Conservation (phyloP, 2,113 vertebrate species). For the Mormyrus lacerda region DNA sequence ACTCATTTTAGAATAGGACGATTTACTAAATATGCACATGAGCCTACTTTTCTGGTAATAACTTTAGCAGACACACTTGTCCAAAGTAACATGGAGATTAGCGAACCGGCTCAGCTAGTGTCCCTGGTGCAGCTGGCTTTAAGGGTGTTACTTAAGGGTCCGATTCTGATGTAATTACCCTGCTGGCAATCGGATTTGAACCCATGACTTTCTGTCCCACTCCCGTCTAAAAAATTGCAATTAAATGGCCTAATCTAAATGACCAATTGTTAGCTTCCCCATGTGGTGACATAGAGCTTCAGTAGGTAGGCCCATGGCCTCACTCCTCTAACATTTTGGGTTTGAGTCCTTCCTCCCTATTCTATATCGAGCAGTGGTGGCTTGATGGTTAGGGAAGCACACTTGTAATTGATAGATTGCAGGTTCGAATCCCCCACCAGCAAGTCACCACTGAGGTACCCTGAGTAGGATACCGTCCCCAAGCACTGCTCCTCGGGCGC, state of each 20-base stretch:
- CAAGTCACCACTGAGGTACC: too few species aligned
- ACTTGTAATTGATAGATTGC: too few species aligned
- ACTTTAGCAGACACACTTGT: neutral
- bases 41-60: neutral
- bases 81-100: neutral
- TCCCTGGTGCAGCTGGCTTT: neutral
- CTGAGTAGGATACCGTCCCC: too few species aligned
- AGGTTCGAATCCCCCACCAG: too few species aligned
- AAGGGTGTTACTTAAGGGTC: neutral
- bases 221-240: neutral
- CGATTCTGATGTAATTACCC: neutral
- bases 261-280: neutral
- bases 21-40: neutral
- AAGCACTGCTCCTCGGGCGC: too few species aligned
- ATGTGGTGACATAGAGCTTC: neutral
- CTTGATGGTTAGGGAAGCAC: too few species aligned
- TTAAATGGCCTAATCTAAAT: neutral
- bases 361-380: too few species aligned
- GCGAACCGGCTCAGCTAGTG: neutral
- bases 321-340: neutral
- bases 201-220: neutral
- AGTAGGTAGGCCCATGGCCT: neutral
- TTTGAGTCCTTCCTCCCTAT: neutral
- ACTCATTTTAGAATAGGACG: neutral
- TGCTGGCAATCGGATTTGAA: neutral